A percentile compares a stretch with the other conserved stretches of the same genome.
phyloP scores from a whole-genome alignment of 2,888 invertebrate genomes.

The Ypsolopha scabrella region DNA sequence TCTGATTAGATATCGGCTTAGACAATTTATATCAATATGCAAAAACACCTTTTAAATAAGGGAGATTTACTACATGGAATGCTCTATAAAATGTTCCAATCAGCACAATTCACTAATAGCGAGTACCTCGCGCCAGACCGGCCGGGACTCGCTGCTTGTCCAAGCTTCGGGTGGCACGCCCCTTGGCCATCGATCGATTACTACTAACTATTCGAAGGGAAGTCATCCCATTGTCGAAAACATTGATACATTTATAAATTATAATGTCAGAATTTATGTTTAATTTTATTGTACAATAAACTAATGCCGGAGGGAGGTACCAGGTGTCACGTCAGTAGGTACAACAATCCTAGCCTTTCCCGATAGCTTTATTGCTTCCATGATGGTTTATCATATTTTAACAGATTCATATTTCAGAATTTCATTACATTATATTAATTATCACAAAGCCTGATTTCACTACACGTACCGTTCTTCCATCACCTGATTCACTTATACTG shows the following conservation, averaged over 20 bases:
- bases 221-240: background rate
- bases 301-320: background rate
- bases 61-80: constrained; percentile 49
- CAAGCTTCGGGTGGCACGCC: background rate
- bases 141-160: background rate
- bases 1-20: constrained; percentile 24
- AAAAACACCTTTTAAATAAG: constrained; percentile 22
- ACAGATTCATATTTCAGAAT: background rate
- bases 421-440: constrained; percentile 6
- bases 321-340: background rate
- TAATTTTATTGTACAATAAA: constrained; percentile 1
- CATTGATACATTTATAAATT: background rate
- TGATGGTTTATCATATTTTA: constrained; percentile 14
- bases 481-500: constrained; percentile 10
- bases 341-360: background rate
- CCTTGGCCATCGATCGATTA: background rate
- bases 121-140: too few species aligned
- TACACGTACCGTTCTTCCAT: constrained; percentile 20
- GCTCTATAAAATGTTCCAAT: constrained; percentile 38
- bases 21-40: constrained; percentile 14
- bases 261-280: constrained; percentile 1
- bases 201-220: background rate
- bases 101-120: constrained; percentile 17
- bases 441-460: constrained; percentile 33
- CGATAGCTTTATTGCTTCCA: constrained; percentile 29